Conservation (phyloP, 2,888 invertebrate genomes). For the Plebejus melissa region DNA sequence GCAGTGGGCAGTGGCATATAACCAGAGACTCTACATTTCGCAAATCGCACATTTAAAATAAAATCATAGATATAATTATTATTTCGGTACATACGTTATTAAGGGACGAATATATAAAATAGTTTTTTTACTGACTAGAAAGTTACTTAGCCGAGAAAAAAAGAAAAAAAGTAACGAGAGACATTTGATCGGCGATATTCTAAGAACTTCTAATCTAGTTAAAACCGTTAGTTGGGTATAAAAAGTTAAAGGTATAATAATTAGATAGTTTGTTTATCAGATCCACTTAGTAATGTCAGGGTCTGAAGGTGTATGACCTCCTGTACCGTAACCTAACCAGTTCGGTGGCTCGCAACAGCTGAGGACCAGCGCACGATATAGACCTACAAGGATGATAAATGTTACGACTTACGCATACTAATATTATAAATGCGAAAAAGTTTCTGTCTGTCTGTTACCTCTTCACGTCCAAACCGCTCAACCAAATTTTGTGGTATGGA, state of each 20-base stretch:
- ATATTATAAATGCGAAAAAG: too few species aligned
- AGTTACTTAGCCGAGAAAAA: not conserved
- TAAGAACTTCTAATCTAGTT: constrained; percentile 2
- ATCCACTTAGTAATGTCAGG: constrained; percentile 41
- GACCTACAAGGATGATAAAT: not conserved
- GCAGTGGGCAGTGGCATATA: not conserved
- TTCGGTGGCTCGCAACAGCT: constrained; percentile 34
- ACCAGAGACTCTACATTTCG: not conserved
- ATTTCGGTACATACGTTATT: not conserved
- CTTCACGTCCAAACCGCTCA: not conserved
- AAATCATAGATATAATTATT: not conserved
- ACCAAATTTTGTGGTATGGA: too few species aligned
- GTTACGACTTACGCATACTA: too few species aligned
- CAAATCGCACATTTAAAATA: not conserved
- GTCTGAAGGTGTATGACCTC: constrained; percentile 54
- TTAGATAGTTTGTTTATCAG: constrained; percentile 3
- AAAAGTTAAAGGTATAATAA: constrained; percentile 8
- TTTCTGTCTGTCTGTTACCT: too few species aligned
- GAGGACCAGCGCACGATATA: constrained; percentile 16
- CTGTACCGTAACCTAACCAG: constrained; percentile 65
- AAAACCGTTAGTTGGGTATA: constrained; percentile 16
- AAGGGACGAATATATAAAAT: not conserved
- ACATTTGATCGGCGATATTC: not conserved
- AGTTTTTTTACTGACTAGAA: not conserved
- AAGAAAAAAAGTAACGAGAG: not conserved